A percentile compares a stretch with the other conserved stretches of the same genome.
These are phyloP conservation scores for Subacronicta megacephala DNA, from an alignment of 2,888 invertebrate species.

Conservation along the genomic window DNA sequence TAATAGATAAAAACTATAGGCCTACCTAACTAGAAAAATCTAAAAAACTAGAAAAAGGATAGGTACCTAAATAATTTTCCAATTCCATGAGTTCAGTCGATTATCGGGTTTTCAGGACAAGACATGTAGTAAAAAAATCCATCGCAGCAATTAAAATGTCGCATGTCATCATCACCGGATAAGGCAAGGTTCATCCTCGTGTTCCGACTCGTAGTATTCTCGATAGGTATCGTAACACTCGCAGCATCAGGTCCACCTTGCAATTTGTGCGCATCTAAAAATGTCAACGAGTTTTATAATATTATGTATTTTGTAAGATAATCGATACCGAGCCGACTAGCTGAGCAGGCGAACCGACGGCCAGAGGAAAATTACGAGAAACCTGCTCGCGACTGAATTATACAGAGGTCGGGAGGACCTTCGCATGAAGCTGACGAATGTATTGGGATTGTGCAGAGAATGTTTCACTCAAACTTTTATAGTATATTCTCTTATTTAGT, in stretches of 20 bases:
- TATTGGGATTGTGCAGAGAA: neutral
- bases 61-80: too few species aligned
- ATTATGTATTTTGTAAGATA: slow-evolving; percentile 35
- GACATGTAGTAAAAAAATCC: too few species aligned
- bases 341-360: slow-evolving; percentile 38
- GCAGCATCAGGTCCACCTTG: slow-evolving; percentile 47
- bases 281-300: slow-evolving; percentile 60
- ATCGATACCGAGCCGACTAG: slow-evolving; percentile 53
- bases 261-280: slow-evolving; percentile 51
- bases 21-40: too few species aligned
- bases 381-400: slow-evolving; percentile 45
- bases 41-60: too few species aligned
- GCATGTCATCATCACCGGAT: neutral
- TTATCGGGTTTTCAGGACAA: too few species aligned
- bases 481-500: neutral
- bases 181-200: slow-evolving; percentile 15
- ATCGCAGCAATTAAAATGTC: neutral
- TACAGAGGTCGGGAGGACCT: slow-evolving; percentile 14
- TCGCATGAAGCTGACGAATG: neutral
- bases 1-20: too few species aligned
- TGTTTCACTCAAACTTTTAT: too few species aligned
- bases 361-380: slow-evolving; percentile 32
- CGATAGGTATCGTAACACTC: slow-evolving; percentile 24
- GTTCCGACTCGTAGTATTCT: neutral
- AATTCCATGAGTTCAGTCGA: too few species aligned